phyloP scores from a whole-genome alignment of 2,797 vertebrate species.

The Cryptoprocta ferox region DNA sequence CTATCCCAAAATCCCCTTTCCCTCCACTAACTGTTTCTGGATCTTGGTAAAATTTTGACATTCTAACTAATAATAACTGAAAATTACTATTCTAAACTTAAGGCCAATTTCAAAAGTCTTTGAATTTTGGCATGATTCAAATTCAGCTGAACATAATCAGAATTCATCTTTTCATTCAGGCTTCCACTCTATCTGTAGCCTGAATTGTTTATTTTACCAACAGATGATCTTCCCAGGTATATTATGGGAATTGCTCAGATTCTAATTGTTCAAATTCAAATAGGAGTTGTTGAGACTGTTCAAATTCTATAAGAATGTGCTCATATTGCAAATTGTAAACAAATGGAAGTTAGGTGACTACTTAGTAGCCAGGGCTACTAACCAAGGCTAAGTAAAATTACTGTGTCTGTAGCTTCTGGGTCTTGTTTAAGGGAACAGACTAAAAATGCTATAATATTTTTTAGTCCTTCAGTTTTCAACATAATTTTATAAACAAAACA shows the following conservation, averaged over 20 bases:
- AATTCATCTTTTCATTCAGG: constrained; percentile 4
- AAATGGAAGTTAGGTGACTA: background rate
- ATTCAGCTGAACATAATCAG: background rate
- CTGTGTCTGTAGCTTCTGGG: background rate
- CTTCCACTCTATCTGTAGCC: background rate
- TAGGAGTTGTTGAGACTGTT: background rate
- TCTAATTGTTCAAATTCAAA: background rate
- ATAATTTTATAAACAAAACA: constrained; percentile 4
- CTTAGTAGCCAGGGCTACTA: background rate
- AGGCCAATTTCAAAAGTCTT: constrained; percentile 3
- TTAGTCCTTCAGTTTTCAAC: constrained; percentile 25
- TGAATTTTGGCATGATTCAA: constrained; percentile 16
- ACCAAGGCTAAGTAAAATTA: background rate
- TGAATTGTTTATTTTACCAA: constrained; percentile 28
- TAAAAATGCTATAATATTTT: background rate
- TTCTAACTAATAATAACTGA: constrained; percentile 27
- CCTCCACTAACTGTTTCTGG: background rate
- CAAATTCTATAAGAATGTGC: constrained; percentile 12
- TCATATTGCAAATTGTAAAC: background rate
- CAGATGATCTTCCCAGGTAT: background rate
- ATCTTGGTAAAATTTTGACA: constrained; percentile 21
- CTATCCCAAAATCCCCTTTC: background rate
- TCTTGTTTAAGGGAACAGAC: background rate
- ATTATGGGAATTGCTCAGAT: constrained; percentile 12
- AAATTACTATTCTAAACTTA: background rate